phyloP scores from a whole-genome alignment of 2,888 invertebrate genomes.

The Prosopocoilus inquinatus region DNA sequence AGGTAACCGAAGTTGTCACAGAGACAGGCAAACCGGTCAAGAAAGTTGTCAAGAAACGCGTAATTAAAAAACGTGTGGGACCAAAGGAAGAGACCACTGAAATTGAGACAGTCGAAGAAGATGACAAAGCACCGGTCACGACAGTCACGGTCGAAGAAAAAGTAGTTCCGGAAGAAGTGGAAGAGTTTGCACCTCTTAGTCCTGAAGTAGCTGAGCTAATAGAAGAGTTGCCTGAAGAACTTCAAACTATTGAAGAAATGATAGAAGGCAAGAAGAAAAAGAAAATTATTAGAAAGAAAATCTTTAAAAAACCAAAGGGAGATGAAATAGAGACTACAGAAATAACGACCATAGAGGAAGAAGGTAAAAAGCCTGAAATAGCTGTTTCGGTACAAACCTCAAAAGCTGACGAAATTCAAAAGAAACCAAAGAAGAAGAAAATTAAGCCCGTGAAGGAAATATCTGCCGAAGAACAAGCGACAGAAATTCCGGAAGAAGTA shows the following conservation, averaged over 20 bases:
- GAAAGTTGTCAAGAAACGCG: constrained; percentile 41
- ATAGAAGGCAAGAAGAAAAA: constrained; percentile 38
- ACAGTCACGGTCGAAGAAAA: constrained; percentile 36
- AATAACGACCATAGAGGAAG: constrained; percentile 43
- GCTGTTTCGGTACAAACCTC: constrained; percentile 34
- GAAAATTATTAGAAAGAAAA: constrained; percentile 28
- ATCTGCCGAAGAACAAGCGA: background rate
- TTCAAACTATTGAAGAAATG: constrained; percentile 26
- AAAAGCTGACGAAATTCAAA: constrained; percentile 30
- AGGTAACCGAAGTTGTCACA: constrained; percentile 37
- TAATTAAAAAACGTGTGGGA: constrained; percentile 41
- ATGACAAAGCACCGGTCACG: constrained; percentile 30
- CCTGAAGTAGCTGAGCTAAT: constrained; percentile 30
- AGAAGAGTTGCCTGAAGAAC: constrained; percentile 39
- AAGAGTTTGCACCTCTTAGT: constrained; percentile 18
- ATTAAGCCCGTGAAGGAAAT: constrained; percentile 20
- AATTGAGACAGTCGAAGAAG: constrained; percentile 50
- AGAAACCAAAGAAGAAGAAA: constrained; percentile 6
- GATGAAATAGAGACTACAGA: constrained; percentile 42
- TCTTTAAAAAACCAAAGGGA: constrained; percentile 27
- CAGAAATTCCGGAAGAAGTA: constrained; percentile 27
- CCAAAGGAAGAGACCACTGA: constrained; percentile 41
- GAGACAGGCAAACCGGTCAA: constrained; percentile 38
- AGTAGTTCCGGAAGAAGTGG: constrained; percentile 27
- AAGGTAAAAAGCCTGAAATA: constrained; percentile 37